Evolutionary conservation across 2,888 invertebrate genomes (phyloP), one percentile per base, ranked within the genome.

Genomic region (Pimpla rufipes): DNA sequence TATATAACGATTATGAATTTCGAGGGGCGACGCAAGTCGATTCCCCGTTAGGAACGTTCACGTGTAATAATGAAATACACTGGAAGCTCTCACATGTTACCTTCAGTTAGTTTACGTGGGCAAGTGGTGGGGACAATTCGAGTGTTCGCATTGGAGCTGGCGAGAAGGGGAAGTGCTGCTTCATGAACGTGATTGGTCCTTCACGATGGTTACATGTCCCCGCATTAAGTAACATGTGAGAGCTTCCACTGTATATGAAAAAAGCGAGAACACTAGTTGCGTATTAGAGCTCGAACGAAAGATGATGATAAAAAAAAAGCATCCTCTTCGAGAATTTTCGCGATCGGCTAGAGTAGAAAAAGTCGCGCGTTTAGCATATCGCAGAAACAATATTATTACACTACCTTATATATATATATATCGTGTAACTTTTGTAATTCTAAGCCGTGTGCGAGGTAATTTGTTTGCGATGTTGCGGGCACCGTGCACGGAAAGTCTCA

Each of bases 1-100:
- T 90, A 90, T 87, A 89, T 89, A 88, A 85, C 86, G 79, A 83
- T 73, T 85, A 85, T 62, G 77, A 68, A 79, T 75, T 79, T 74
- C 79, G 62, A 57, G 2, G 47, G 57, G 57, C 57, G 52, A 50
- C 10, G 21, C 50, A 18, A 50, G 35, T 64, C 40, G 29, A 81
- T 11, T 11, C 40, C 52, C 37, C 70, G 45, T 52, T 37, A 42
- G 52, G 18, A 57, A 50, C n/a, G 16, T 66, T 71, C 67, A 47
- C 40, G 29, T 37, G 42, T 35, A 5, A 52, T 55, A 47, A 42
- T 57, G 23, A 16, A 59, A 70, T 37, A n/a, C n/a, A n/a, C n/a
- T n/a, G n/a, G n/a, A n/a, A n/a, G n/a, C n/a, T n/a, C n/a, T n/a
- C n/a, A n/a, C n/a, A n/a, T n/a, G n/a, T n/a, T n/a, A n/a, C n/a